Percentiles rank a stretch among this genome's conserved stretches.
These are phyloP conservation scores for Rhabdophis nuchalis DNA, from an alignment of 2,797 vertebrate genomes.

Conservation along the genomic window DNA sequence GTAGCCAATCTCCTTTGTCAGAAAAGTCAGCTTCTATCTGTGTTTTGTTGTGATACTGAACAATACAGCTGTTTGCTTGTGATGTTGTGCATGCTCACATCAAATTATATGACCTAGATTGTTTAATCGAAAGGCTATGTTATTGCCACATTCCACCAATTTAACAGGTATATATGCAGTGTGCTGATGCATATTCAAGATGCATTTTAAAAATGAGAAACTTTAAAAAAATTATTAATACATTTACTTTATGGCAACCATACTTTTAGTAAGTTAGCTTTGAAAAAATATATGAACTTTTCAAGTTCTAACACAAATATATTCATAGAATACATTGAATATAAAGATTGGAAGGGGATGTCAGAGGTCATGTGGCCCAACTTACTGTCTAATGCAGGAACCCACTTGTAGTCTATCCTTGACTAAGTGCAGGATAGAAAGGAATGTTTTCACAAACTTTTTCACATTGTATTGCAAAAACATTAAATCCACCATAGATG, in stretches of 20 bases:
- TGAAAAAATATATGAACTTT: constrained; percentile 16
- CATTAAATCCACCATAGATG: background rate
- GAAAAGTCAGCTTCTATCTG: background rate
- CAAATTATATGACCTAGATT: background rate
- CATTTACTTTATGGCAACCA: constrained; percentile 10
- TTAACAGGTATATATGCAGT: background rate
- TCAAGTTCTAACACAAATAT: background rate
- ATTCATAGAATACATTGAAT: background rate
- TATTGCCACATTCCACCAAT: background rate
- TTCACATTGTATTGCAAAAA: background rate
- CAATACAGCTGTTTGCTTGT: background rate
- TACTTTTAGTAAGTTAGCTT: constrained; percentile 13
- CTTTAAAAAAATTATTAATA: background rate
- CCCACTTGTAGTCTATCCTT: background rate
- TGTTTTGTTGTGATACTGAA: background rate
- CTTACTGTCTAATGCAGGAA: background rate
- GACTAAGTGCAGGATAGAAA: background rate
- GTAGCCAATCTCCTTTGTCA: background rate
- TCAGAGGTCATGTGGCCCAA: background rate
- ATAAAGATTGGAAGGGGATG: background rate
- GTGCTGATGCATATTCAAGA: background rate
- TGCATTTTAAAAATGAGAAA: background rate
- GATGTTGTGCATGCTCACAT: background rate
- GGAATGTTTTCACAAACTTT: background rate
- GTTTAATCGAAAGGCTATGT: background rate